A percentile compares a stretch with the other conserved stretches of the same genome.
Evolutionary conservation across 1,140 invertebrate genomes (phyloP).

Genomic region (Popillia japonica): DNA sequence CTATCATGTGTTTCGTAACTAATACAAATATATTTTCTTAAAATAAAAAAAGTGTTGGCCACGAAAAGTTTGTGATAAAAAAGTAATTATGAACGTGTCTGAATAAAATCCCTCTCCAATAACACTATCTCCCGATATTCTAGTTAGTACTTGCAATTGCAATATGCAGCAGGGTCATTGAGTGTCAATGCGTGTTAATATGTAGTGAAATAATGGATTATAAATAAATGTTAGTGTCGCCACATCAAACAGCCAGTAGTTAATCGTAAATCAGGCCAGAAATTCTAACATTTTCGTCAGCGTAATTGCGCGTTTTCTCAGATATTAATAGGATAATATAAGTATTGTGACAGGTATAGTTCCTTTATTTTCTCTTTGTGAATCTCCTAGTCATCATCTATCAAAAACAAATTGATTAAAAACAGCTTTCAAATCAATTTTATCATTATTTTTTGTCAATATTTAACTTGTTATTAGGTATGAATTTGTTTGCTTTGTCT

Average conservation of each 20-base stretch:
- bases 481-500: not conserved
- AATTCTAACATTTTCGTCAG: not conserved
- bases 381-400: constrained; percentile 11
- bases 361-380: constrained; percentile 15
- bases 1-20: not conserved
- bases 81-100: too few relatives aligned
- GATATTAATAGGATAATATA: constrained; percentile 22
- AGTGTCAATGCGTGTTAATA: constrained; percentile 43
- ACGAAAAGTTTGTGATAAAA: not conserved
- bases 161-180: constrained; percentile 28
- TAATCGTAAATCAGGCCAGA: constrained; percentile 4
- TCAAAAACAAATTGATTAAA: not conserved
- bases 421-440: not conserved
- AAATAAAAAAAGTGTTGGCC: not conserved
- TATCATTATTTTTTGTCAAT: not conserved
- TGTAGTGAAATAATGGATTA: constrained; percentile 30
- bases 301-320: constrained; percentile 6
- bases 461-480: not conserved
- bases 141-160: not conserved
- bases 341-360: constrained; percentile 16
- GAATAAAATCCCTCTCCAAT: too few relatives aligned
- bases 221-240: constrained; percentile 16
- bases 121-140: not conserved
- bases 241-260: not conserved
- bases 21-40: not conserved